Base-by-base conservation (phyloP, 2,888 invertebrate species). In the Anthophora plumipes region DNA sequence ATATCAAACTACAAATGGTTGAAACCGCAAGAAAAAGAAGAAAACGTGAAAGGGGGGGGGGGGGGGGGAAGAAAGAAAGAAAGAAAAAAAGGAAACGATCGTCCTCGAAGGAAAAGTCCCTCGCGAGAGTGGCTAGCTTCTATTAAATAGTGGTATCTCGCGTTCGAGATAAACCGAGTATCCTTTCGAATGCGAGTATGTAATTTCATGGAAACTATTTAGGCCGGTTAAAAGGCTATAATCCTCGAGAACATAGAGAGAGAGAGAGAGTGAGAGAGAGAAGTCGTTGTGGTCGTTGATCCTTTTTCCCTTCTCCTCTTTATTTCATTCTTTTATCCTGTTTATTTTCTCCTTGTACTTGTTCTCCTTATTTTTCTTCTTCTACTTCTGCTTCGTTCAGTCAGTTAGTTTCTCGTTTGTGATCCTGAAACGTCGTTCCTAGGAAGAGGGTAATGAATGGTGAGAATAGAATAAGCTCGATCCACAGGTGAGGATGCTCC, bases 401-500 rank as follows among this genome's bases (percentile, higher is more conserved):
- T 46, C 8, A 17, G 25, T 70, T 60, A 72, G 69, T 59, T 74
- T 82, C 77, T 73, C 72, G 80, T 31, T 4, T 31, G 31, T 63
- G 76, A 86, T 86, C 78, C 73, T 68, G 63, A 74, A 60, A 66
- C 76, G 73, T 75, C 84, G 77, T 81, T 78, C 76, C 78, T 85
- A 85, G 78, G 85, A 87, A 78, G 74, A 66, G 52, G 76, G 64
- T 86, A 86, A 86, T 85, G 87, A 86, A 86, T 78, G 85, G 79
- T 75, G 83, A 69, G 80, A 80, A 87, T 61, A 73, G 77, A 83
- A 60, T 57, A 67, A 73, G 72, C 72, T 61, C 77, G 77, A 84
- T 83, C 84, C 83, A 84, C 84, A 84, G 84, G 84, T 84, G 84
- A 80, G 72, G 75, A 80, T 48, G 61, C 57, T 78, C n/a, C n/a